Base-by-base conservation (phyloP, 2,888 invertebrate species). In the Lasioglossum figueresi region DNA sequence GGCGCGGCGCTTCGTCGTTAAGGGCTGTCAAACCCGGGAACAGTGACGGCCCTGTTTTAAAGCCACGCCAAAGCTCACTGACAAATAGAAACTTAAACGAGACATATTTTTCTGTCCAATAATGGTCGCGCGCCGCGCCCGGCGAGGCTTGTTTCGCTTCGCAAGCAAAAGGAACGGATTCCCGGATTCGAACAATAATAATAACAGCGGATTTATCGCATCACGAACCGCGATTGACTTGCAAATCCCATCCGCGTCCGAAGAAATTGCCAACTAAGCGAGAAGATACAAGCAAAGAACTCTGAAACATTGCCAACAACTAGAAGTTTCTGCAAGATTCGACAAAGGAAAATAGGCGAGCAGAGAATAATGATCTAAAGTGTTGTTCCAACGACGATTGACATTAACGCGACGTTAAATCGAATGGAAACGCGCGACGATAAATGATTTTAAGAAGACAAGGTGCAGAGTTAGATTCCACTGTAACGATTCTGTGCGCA, bases 1-100 rank as follows among this genome's bases (percentile, higher is more conserved):
- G 8, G 19, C 6, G 19, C 48, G 52, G 31, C 75, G 71, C 52
- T 71, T 71, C 79, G 88, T 90, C 85, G 88, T 88, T 86, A 89
- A 84, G 79, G 84, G 83, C 74, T 80, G 86, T 89, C 90, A 89
- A 83, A 86, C 83, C 56, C 84, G 75, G 52, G 66, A 72, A 52
- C 66, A 37, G 31, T 70, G 70, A 63, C 80, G 79, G 66, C 72
- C 52, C 83, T 77, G 87, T 75, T 88, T 88, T 83, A 85, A 83
- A 88, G 85, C 85, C 81, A 48, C 82, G 82, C 52, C 73, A 77
- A 84, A 86, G 81, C 81, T 82, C 83, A 71, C 66, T 79, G 86
- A 82, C 83, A 85, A 88, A 85, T 76, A 68, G 66, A 76, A 85
- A 79, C 71, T 52, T 27, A 27, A 34, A 81, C 34, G 59, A 73